These are phyloP conservation scores for Brachyopa scutellaris DNA, from an alignment of 2,888 invertebrate species.

Conservation along the genomic window DNA sequence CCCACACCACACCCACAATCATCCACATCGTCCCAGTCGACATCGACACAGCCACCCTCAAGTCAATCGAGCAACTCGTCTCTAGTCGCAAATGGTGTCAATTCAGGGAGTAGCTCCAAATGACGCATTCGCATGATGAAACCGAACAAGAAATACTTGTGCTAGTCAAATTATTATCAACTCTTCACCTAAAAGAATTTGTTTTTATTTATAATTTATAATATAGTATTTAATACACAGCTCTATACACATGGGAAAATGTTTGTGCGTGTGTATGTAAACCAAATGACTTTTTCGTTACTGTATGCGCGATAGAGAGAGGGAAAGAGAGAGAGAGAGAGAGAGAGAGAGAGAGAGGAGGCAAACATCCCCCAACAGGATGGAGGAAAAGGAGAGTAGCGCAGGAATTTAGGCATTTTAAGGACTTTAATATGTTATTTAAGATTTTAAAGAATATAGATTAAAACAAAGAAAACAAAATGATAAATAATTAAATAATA, in stretches of 20 bases:
- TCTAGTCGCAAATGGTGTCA: conserved; percentile 79
- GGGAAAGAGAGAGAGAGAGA: not conserved
- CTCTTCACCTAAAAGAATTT: conserved; percentile 41
- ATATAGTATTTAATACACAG: conserved; percentile 1
- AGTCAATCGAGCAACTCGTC: conserved; percentile 68
- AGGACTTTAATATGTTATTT: conserved; percentile 51
- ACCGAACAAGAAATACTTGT: conserved; percentile 82
- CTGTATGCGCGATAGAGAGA: not conserved
- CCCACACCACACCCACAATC: conserved; percentile 78
- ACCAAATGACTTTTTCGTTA: conserved; percentile 12
- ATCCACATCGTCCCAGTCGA: conserved; percentile 74
- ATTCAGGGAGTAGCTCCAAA: conserved; percentile 77
- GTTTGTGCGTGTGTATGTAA: conserved; percentile 19
- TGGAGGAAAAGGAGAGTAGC: no score
- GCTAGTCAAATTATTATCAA: conserved; percentile 81
- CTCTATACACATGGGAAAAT: not conserved
- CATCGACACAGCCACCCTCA: conserved; percentile 74
- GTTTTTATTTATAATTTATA: conserved; percentile 48
- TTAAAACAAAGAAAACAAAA: not conserved
- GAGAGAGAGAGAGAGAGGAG: no score
- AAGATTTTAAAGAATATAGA: conserved; percentile 27
- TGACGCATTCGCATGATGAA: conserved; percentile 82
- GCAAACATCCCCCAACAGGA: no score
- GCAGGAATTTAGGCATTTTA: conserved; percentile 9
- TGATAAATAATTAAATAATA: conserved; percentile 24